Base-by-base conservation (phyloP, 53 echinoderm and acorn worm species). In the Echinometra lucunter region DNA sequence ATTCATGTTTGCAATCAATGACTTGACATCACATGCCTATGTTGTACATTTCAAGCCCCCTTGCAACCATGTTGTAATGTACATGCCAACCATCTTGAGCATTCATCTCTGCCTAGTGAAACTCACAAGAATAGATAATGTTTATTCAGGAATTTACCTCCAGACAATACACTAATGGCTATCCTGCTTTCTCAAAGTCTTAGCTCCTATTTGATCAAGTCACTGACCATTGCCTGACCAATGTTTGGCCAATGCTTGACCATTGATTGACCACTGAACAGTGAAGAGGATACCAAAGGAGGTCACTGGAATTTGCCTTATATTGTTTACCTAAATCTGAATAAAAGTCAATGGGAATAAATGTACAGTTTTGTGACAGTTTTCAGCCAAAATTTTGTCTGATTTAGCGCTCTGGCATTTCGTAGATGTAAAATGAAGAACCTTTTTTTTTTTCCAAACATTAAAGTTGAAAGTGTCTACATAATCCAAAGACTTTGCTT, bases 1-100 rank as follows among this genome's bases (percentile, higher is more conserved):
- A 34, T 89, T 34, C 60, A 57, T 89, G 89, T 89, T 89, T n/a
- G 60, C 37, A 45, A 53, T 13, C 21, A 23, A 58, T 37, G 4
- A 15, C 32, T 37, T 34, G 27, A 37, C 38, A 47, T 89, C 58
- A 89, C 89, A 89, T 89, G 18, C 60, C 57, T 89, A 60, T 58
- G 60, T 58, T 89, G 89, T 89, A 89, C 58, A 89, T 58, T 89
- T 60, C 89, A 57, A 58, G 18, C 60, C 89, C 89, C 89, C 60
- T 60, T 89, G 60, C 38, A 58, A 89, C 60, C 7, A 19, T 19
- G 38, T 23, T 60, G 58, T 2, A 89, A 89, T 58, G 58, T 89
- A 89, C 89, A 89, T 30, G 60, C 58, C 57, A 89, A 60, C 58
- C 0, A 58, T 89, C 89, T 27, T n/a, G n/a, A n/a, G n/a, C n/a